These are phyloP conservation scores for Periplaneta americana DNA, from an alignment of 1,140 invertebrate genomes.

Conservation along the genomic window DNA sequence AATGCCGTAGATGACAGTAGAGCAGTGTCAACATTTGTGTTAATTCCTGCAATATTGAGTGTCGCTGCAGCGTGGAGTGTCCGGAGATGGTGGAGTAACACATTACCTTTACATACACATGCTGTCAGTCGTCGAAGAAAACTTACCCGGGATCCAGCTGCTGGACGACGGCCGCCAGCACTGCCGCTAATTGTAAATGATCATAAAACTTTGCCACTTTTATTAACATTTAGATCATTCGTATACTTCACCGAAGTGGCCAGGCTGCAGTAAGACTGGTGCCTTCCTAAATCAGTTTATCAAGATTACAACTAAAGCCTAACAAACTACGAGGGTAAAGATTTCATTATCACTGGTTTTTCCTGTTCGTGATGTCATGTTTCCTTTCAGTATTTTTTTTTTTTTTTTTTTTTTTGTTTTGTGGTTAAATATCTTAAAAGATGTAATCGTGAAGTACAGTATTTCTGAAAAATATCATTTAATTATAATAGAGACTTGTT, in stretches of 20 bases:
- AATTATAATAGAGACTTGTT: too few species aligned
- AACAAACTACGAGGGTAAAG: neutral
- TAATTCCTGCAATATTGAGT: slow-evolving; percentile 4
- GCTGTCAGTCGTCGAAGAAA: slow-evolving; percentile 14
- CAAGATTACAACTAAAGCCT: neutral
- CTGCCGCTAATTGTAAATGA: neutral
- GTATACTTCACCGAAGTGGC: neutral
- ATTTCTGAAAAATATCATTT: too few species aligned
- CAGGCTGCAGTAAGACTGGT: neutral
- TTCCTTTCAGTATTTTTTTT: neutral
- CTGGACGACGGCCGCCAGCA: neutral
- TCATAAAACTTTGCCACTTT: neutral
- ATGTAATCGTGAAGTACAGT: too few species aligned
- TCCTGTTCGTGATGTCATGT: neutral
- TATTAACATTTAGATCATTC: neutral
- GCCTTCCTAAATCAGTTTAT: neutral
- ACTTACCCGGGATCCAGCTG: slow-evolving; percentile 2
- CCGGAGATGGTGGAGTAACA: neutral
- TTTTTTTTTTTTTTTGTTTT: too few species aligned
- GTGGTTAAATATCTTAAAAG: too few species aligned
- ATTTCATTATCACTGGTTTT: neutral
- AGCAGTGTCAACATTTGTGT: neutral
- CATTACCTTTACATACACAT: neutral
- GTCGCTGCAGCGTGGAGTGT: slow-evolving; percentile 7
- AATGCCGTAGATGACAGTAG: neutral